Evolutionary conservation across 2,888 invertebrate genomes (phyloP), one percentile per base, ranked within the genome.

Genomic region (Yponomeuta plumbellus): DNA sequence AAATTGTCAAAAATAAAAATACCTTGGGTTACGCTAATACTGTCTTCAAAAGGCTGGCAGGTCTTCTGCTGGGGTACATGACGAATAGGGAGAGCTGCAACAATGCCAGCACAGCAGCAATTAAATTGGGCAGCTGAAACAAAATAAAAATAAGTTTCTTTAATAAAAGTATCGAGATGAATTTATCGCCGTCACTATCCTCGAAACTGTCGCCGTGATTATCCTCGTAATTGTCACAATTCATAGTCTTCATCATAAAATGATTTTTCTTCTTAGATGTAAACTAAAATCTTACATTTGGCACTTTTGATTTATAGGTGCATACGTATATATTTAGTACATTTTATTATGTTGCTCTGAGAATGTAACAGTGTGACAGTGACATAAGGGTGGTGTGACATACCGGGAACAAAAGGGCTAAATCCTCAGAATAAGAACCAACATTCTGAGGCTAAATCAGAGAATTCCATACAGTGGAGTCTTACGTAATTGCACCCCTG

Each of bases 71-170:
- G 23, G 96, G 96, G 81, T 94, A 97, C 72, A 95, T 92, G 22
- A 94, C 85, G 83, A 97, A 97, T 17, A 97, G 85, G n/a, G 92
- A 92, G 62, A 97, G 87, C 84, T 97, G 97, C 72, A 94, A 90
- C 59, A 93, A 82, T 2, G 96, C 95, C 66, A 97, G 81, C n/a
- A 94, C 74, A 69, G 94, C 94, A 44, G 97, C 97, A 73, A 97
- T 85, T 65, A 95, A 92, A 85, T 97, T 97, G 58, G 97, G 96
- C 71, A 94, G 88, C 96, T 96, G 88, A 74, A 92, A 92, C 69
- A 70, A 72, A 71, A 65, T 57, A 63, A 59, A 39, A 59, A 67
- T 20, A 4, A 5, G 17, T 44, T 34, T 13, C 2, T 57, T 34
- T 56, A 22, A 59, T 17, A 0, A 10, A 11, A 21, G 10, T 39